Conservation (phyloP, 1,140 invertebrate genomes). For the Magallana ariakensis region DNA sequence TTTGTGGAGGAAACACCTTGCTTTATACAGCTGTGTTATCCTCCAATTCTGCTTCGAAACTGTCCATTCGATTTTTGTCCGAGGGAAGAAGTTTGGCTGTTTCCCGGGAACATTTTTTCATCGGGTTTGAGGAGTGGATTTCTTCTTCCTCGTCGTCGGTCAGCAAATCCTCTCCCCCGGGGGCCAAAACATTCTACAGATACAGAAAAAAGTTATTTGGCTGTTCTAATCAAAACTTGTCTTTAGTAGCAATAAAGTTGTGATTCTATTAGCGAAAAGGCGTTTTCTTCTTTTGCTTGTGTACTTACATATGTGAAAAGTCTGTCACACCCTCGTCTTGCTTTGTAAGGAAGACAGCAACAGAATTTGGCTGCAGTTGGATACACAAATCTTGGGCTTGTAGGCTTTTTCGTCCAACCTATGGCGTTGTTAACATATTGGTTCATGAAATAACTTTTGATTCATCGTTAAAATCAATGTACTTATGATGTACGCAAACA, state of each 20-base stretch:
- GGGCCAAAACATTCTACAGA: conserved; percentile 29
- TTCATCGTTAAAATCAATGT: too few species aligned
- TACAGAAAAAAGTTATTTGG: not conserved
- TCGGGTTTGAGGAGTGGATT: not conserved
- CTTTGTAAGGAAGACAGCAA: conserved; percentile 46
- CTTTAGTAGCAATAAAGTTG: too few species aligned
- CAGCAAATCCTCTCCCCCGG: conserved; percentile 32
- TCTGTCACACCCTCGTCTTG: conserved; percentile 14
- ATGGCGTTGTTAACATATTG: not conserved
- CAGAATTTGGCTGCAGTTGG: conserved; percentile 54
- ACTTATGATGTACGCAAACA: too few species aligned
- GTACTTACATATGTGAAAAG: conserved; percentile 54
- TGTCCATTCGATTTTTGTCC: conserved; percentile 46
- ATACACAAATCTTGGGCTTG: conserved; percentile 51
- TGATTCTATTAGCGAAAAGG: too few species aligned
- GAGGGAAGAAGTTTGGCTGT: conserved; percentile 47
- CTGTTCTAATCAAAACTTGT: too few species aligned
- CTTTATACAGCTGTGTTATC: not conserved
- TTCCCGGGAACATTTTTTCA: conserved; percentile 39
- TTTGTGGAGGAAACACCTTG: too few species aligned
- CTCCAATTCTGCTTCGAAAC: conserved; percentile 51
- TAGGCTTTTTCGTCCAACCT: conserved; percentile 54
- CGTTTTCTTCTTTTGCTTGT: too few species aligned
- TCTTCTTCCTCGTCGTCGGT: conserved; percentile 52
- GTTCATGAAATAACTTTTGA: too few species aligned